A percentile compares a stretch with the other conserved stretches of the same genome.
Evolutionary conservation across 2,797 vertebrate species (phyloP).

Genomic region (Chelmon rostratus): DNA sequence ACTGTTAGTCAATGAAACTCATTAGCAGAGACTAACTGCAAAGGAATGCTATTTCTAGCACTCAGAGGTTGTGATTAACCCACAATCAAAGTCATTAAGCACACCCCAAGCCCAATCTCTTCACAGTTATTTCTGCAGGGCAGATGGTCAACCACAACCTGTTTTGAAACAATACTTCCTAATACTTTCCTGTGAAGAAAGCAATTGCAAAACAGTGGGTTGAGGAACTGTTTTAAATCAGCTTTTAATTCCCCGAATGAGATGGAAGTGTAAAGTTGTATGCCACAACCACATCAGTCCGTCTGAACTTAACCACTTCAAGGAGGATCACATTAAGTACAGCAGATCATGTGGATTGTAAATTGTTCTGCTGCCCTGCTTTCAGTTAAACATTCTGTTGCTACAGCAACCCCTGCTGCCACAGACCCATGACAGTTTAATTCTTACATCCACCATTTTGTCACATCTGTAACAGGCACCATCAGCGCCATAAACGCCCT

Average conservation of each 20-base stretch:
- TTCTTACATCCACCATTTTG: too few species aligned
- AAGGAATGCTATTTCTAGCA: constrained; percentile 8
- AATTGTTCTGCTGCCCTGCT: background rate
- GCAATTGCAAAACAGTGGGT: constrained; percentile 44
- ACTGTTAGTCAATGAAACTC: background rate
- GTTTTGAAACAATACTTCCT: constrained; percentile 36
- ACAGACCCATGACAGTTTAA: too few species aligned
- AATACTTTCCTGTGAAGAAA: constrained; percentile 22
- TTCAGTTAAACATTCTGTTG: background rate
- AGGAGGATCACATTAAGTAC: background rate
- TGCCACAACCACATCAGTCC: constrained; percentile 31
- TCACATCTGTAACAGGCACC: too few species aligned
- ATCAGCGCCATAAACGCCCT: too few species aligned
- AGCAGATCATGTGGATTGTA: background rate
- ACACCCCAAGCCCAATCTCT: background rate
- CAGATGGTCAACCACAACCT: constrained; percentile 11
- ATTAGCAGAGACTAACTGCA: background rate
- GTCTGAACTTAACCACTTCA: background rate
- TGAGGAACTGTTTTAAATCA: constrained; percentile 55
- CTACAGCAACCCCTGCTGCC: background rate
- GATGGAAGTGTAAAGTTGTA: constrained; percentile 13
- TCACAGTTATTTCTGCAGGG: constrained; percentile 1
- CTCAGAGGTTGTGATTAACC: background rate
- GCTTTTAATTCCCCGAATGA: constrained; percentile 36
- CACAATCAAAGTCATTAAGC: constrained; percentile 11